Evolutionary conservation across 2,888 invertebrate species (phyloP).

Genomic region (Ectropis crepuscularia): DNA sequence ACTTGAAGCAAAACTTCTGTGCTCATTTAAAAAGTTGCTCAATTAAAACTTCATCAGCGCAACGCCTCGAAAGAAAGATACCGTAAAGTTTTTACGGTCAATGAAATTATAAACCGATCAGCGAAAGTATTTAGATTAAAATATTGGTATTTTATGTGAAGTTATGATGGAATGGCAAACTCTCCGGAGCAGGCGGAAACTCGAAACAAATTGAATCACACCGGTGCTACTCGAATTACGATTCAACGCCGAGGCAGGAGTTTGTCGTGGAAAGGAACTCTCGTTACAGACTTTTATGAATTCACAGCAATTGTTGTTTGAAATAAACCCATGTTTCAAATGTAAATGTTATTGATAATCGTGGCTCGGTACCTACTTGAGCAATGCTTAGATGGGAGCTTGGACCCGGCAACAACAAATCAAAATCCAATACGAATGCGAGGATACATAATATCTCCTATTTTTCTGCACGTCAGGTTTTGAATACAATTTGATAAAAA

Average conservation of each 20-base stretch:
- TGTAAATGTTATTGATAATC: too few species aligned
- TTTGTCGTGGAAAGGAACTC: too few species aligned
- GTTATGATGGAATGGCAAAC: slow-evolving; percentile 13
- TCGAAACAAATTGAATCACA: slow-evolving; percentile 20
- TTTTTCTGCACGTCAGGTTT: too few species aligned
- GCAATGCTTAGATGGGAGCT: too few species aligned
- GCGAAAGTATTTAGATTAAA: slow-evolving; percentile 4
- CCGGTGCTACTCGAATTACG: slow-evolving; percentile 2
- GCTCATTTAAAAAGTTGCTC: background rate
- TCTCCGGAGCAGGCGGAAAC: slow-evolving; percentile 3
- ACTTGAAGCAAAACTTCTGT: too few species aligned
- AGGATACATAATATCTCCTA: too few species aligned
- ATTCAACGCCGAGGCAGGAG: background rate
- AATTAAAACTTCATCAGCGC: background rate
- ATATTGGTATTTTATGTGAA: background rate
- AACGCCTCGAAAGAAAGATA: background rate
- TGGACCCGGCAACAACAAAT: too few species aligned
- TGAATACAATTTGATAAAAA: too few species aligned
- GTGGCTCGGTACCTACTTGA: too few species aligned
- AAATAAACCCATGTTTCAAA: too few species aligned
- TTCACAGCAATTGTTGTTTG: too few species aligned
- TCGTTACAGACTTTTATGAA: background rate
- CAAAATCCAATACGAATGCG: too few species aligned
- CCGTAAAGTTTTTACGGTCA: background rate
- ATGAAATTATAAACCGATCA: slow-evolving; percentile 4